Evolutionary conservation across 2,888 invertebrate genomes (phyloP).

Genomic region (Tryphoninae sp.): DNA sequence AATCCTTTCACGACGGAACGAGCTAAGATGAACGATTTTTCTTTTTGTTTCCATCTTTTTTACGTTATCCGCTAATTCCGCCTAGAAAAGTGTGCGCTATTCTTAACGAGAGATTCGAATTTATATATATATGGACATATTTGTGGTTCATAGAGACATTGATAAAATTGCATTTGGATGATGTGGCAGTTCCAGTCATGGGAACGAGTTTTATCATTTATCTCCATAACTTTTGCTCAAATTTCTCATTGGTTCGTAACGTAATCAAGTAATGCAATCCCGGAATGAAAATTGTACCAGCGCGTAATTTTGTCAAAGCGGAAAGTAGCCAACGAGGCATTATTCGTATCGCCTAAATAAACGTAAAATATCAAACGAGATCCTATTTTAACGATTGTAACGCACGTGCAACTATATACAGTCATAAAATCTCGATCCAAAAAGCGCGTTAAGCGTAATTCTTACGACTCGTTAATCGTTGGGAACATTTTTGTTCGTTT

Average conservation of each 20-base stretch:
- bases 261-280: neutral
- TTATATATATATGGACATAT: conserved; percentile 8
- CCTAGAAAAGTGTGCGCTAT: conserved; percentile 38
- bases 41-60: neutral
- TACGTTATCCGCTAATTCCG: conserved; percentile 16
- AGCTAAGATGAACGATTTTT: conserved; percentile 47
- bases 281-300: neutral
- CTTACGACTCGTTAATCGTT: conserved; percentile 41
- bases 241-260: conserved; percentile 1
- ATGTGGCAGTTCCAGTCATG: conserved; percentile 16
- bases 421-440: conserved; percentile 44
- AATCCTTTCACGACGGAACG: conserved; percentile 54
- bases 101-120: neutral
- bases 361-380: neutral
- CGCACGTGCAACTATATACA: conserved; percentile 1
- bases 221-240: conserved; percentile 12
- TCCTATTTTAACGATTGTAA: neutral
- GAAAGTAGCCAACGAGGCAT: neutral
- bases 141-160: conserved; percentile 40
- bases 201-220: conserved; percentile 13
- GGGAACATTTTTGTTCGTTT: conserved; percentile 41
- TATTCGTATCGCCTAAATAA: neutral
- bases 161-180: conserved; percentile 22
- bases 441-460: conserved; percentile 29
- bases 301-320: neutral